phyloP scores from a whole-genome alignment of 2,888 invertebrate species.

The Clistopyga incitator region DNA sequence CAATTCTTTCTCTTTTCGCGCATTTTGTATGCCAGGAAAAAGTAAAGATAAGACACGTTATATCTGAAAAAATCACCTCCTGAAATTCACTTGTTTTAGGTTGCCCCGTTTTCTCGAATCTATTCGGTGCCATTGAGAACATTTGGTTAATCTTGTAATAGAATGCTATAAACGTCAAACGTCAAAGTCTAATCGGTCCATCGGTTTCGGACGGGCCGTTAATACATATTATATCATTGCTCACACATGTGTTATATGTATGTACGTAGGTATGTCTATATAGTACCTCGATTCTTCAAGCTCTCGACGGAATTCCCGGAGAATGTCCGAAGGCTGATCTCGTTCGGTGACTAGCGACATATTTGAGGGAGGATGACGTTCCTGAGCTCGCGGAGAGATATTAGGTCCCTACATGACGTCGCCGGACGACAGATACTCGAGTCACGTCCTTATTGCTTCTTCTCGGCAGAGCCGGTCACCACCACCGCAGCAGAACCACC shows the following conservation, averaged over 20 bases:
- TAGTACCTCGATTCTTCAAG: conserved; percentile 46
- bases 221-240: conserved; percentile 8
- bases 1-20: too few relatives aligned
- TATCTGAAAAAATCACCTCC: too few relatives aligned
- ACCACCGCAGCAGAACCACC: conserved; percentile 22
- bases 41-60: too few relatives aligned
- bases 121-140: neutral
- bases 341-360: conserved; percentile 75
- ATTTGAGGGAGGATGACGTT: conserved; percentile 73
- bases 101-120: neutral
- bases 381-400: conserved; percentile 74
- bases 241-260: neutral
- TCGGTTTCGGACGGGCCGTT: neutral
- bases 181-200: conserved; percentile 60
- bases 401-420: conserved; percentile 75
- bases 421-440: conserved; percentile 72
- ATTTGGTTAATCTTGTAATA: conserved; percentile 24
- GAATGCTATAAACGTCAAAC: conserved; percentile 45
- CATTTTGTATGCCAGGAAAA: too few relatives aligned
- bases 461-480: conserved; percentile 53
- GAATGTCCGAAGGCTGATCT: conserved; percentile 73
- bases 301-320: conserved; percentile 70
- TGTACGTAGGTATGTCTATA: neutral
- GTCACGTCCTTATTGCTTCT: conserved; percentile 73
- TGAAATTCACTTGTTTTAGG: neutral